Base-by-base conservation (phyloP, 2,888 invertebrate genomes). In the Frankliniella intonsa region DNA sequence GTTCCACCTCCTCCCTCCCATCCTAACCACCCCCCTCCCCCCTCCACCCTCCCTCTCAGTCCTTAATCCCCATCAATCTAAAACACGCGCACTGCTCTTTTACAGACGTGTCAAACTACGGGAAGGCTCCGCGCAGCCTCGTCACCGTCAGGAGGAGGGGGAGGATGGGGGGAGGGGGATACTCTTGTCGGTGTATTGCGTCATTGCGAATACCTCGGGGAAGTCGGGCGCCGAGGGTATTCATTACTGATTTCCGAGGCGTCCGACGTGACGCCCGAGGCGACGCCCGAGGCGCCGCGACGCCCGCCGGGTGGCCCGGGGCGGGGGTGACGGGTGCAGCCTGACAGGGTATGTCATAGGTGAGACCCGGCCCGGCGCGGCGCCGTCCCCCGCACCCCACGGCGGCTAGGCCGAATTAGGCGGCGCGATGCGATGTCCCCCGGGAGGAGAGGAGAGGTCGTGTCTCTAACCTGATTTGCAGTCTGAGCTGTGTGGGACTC, bases 381-480 rank as follows among this genome's bases (percentile, higher is more conserved):
- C 38, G 3, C 38, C 38, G 5, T 7, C 62, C 19, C 62, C 62
- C 1, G 62, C 3, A 38, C 38, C 38, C 38, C 38, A 19, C 62
- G 69, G 69, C 69, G 22, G 69, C n/a, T 19, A 69, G 25, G 69
- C 69, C 22, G 69, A 69, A 69, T 69, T 69, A 69, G 69, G 25
- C 22, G 22, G 14, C 17, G 62, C 62, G 5, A n/a, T 69, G n/a
- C n/a, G 11, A 11, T 19, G 19, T 69, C 69, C 69, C 69, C 25
- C 22, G 69, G 25, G 69, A 22, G n/a, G n/a, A 5, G 22, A n/a
- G 69, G n/a, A 9, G n/a, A 5, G 22, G 65, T n/a, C 65, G 62
- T n/a, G 62, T 7, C 62, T 11, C 22, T 69, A 69, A 69, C 69
- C n/a, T 69, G 69, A 69, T 69, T 69, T 69, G 69, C 69, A 69